Evolutionary conservation across 2,797 vertebrate species (phyloP), one percentile per base, ranked within the genome.

Genomic region (Okamejei kenojei): DNA sequence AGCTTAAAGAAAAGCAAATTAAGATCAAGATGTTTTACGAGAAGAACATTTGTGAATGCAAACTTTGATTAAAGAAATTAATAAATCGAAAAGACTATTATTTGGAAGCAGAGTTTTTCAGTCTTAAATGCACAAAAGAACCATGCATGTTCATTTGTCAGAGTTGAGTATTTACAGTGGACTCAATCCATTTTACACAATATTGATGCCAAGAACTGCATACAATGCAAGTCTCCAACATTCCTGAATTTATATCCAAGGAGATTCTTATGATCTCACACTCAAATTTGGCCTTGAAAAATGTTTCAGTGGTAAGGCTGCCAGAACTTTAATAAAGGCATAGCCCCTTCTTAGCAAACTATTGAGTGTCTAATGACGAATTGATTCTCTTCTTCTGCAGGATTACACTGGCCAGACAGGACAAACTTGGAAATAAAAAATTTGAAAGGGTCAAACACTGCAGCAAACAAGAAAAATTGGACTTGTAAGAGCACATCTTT

Each of bases 231-330:
- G 90, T 54, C 23, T 92, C 90, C 90, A 92, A 92, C 21, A 92
- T 92, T 92, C 71, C 45, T 92, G 26, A 45, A 92, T 58, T 76
- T 76, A n/a, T 76, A 58, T 73, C 90, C 29, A 76, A 76, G 71
- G 90, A 92, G 90, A 92, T 92, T 92, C 90, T 74, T 76, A 76
- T 92, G 71, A 92, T 92, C 90, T 92, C 90, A 92, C 73, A 76
- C 90, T 92, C 45, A 54, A 1, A 17, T 13, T 54, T 92, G 90
- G 90, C 38, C 73, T 91, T 29, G 17, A 91, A 29, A 90, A 15
- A 6, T 19, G 38, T 74, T 91, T 91, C 90, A 91, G 90, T 9
- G 15, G 68, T 45, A 54, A 38, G 15, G 32, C 7, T 91, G 90
- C 71, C 90, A 91, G 74, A 91, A 91, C 17, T 54, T 91, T 38